A percentile compares a stretch with the other conserved stretches of the same genome.
Evolutionary conservation across 2,113 vertebrate genomes (phyloP).

Genomic region (Caranx ignobilis): DNA sequence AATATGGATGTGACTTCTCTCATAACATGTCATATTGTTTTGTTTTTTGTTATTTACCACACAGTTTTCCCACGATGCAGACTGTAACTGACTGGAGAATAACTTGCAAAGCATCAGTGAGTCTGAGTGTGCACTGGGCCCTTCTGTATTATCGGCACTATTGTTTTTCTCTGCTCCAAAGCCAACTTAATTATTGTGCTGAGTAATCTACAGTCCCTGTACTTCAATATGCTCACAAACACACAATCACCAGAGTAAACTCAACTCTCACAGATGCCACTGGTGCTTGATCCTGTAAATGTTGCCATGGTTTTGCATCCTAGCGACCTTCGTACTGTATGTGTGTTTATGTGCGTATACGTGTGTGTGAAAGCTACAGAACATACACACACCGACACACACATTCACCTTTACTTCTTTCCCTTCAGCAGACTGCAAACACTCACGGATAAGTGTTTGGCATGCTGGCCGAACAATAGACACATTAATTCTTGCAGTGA

Average conservation of each 20-base stretch:
- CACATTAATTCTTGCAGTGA: conserved; percentile 52
- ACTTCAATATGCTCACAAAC: conserved; percentile 54
- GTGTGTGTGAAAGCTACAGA: conserved; percentile 37
- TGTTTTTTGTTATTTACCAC: conserved; percentile 2
- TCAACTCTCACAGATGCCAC: conserved; percentile 46
- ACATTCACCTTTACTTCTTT: conserved; percentile 66
- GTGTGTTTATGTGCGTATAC: conserved; percentile 17
- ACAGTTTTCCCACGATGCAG: neutral
- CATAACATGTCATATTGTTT: neutral
- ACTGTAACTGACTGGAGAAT: conserved; percentile 32
- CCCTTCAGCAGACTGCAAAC: conserved; percentile 68
- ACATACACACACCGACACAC: conserved; percentile 18
- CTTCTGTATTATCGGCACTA: conserved; percentile 23
- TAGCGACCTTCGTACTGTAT: conserved; percentile 45
- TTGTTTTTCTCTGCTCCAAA: conserved; percentile 51
- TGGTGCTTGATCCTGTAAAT: conserved; percentile 54
- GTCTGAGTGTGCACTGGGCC: conserved; percentile 24
- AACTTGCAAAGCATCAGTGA: conserved; percentile 37
- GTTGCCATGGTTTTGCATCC: conserved; percentile 73
- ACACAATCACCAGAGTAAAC: conserved; percentile 33
- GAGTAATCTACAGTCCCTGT: conserved; percentile 65
- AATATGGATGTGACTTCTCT: neutral
- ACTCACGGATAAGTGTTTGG: conserved; percentile 74
- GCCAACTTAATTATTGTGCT: conserved; percentile 63
- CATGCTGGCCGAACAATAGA: conserved; percentile 72